Percentiles rank a stretch among this genome's conserved stretches.
Conservation (phyloP, 1,140 invertebrate species). For the Dufourea novaeangliae region DNA sequence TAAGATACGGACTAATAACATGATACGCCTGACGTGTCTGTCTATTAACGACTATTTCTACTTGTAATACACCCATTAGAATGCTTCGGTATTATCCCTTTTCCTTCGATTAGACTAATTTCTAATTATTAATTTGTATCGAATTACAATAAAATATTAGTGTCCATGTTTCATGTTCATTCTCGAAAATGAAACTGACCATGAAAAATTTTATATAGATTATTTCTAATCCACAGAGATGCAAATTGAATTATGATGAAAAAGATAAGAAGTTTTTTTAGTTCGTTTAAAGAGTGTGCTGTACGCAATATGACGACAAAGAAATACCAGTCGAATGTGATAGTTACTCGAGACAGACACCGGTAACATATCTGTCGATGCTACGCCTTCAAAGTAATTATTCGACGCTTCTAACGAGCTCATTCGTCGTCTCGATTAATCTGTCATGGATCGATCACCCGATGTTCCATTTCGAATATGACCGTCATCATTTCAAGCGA, state of each 20-base stretch:
- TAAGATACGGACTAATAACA: too few relatives aligned
- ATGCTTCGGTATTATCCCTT: too few relatives aligned
- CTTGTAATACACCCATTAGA: too few relatives aligned
- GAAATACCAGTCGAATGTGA: slow-evolving; percentile 15
- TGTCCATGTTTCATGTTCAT: too few relatives aligned
- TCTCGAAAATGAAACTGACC: too few relatives aligned
- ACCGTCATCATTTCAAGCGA: background rate
- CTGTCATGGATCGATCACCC: slow-evolving; percentile 29
- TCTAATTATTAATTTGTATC: too few relatives aligned
- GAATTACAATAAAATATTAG: too few relatives aligned
- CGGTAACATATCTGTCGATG: slow-evolving; percentile 34
- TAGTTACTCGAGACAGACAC: slow-evolving; percentile 20
- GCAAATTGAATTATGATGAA: too few relatives aligned
- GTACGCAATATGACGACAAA: background rate
- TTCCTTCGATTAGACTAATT: too few relatives aligned
- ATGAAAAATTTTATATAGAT: too few relatives aligned
- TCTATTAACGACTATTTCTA: background rate
- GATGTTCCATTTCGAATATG: background rate
- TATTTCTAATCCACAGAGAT: too few relatives aligned
- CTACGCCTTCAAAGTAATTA: slow-evolving; percentile 42
- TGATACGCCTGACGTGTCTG: background rate
- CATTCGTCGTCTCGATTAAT: slow-evolving; percentile 32
- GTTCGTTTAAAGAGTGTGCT: background rate
- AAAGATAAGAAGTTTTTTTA: too few relatives aligned
- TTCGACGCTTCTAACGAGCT: slow-evolving; percentile 13